phyloP scores from a whole-genome alignment of 1,140 invertebrate species.

The Euglossa dilemma region DNA sequence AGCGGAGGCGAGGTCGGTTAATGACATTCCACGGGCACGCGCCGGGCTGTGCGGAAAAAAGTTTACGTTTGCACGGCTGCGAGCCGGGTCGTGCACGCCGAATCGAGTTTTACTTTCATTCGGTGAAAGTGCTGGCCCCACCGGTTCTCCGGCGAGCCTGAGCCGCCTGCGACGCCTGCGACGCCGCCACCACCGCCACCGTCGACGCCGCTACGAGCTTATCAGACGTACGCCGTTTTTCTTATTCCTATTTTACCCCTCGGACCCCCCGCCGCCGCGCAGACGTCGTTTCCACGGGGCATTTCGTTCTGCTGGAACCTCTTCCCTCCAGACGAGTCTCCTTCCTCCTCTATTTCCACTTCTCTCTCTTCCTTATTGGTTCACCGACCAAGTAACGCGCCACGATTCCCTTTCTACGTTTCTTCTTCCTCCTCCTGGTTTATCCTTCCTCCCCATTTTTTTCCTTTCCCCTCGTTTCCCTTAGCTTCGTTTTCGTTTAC shows the following conservation, averaged over 20 bases:
- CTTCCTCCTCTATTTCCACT: slow-evolving; percentile 3
- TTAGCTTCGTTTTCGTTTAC: slow-evolving; percentile 2
- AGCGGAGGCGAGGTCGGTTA: slow-evolving; percentile 58
- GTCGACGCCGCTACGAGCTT: slow-evolving; percentile 32
- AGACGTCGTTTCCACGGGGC: slow-evolving; percentile 27
- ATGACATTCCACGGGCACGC: slow-evolving; percentile 53
- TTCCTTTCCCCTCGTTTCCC: neutral
- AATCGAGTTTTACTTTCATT: slow-evolving; percentile 72
- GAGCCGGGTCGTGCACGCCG: slow-evolving; percentile 29
- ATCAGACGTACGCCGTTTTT: slow-evolving; percentile 62
- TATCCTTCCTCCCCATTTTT: neutral
- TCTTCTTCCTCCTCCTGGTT: neutral
- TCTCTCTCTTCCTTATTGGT: slow-evolving; percentile 21
- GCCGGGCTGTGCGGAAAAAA: slow-evolving; percentile 12
- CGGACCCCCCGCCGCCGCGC: neutral
- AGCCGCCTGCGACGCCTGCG: neutral
- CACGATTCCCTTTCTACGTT: neutral
- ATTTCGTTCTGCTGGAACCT: slow-evolving; percentile 37
- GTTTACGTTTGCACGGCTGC: slow-evolving; percentile 14
- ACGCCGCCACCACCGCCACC: neutral
- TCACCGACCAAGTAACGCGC: neutral
- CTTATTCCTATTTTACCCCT: slow-evolving; percentile 31
- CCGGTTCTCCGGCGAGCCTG: slow-evolving; percentile 9
- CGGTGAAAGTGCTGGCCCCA: slow-evolving; percentile 63
- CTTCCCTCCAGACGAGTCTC: slow-evolving; percentile 16